Conservation (phyloP, 2,888 invertebrate genomes). For the Synergus gifuensis region DNA sequence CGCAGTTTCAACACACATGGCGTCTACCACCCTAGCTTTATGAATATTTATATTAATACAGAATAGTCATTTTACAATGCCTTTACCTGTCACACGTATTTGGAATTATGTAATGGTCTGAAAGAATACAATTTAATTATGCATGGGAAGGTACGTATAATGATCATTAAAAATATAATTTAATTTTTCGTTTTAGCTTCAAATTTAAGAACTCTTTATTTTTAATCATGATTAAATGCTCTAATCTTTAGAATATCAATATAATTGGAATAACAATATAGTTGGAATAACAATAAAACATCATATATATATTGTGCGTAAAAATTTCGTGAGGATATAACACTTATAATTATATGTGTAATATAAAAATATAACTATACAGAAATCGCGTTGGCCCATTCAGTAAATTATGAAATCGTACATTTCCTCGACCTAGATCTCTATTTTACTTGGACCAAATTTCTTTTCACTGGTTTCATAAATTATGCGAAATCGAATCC, state of each 20-base stretch:
- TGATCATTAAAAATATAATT: neutral
- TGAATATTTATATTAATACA: neutral
- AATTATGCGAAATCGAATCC: conserved; percentile 38
- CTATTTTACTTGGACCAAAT: conserved; percentile 17
- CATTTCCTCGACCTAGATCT: conserved; percentile 36
- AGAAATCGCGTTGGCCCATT: neutral
- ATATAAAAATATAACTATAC: too few species aligned
- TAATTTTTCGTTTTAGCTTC: neutral
- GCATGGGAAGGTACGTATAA: neutral
- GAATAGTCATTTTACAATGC: neutral
- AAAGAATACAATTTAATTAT: neutral
- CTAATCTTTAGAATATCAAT: too few species aligned
- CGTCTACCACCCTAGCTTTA: neutral
- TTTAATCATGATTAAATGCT: too few species aligned
- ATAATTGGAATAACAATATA: too few species aligned
- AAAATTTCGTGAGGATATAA: too few species aligned
- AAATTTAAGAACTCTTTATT: too few species aligned
- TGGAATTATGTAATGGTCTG: neutral
- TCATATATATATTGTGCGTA: too few species aligned
- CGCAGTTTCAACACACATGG: neutral
- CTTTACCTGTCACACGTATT: neutral
- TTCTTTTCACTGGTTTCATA: conserved; percentile 34
- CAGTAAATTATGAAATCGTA: conserved; percentile 27
- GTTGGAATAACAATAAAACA: too few species aligned
- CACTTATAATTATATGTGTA: too few species aligned